Evolutionary conservation across 2,113 vertebrate species (phyloP).

Genomic region (Crotalus tigris): DNA sequence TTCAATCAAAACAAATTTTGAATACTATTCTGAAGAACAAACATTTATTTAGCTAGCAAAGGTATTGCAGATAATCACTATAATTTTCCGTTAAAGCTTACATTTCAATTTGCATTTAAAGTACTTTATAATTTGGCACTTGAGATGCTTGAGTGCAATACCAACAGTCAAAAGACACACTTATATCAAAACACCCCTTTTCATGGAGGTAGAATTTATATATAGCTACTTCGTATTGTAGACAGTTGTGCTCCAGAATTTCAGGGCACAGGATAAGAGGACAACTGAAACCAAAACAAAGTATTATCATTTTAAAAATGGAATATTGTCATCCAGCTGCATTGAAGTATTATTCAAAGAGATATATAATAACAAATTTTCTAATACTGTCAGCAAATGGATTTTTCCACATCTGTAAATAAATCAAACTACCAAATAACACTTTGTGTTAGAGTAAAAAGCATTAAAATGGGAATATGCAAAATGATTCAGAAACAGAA

Average conservation of each 20-base stretch:
- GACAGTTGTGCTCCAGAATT: conserved; percentile 3
- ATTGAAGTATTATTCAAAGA: neutral
- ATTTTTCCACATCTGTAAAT: neutral
- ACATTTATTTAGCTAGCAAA: conserved; percentile 47
- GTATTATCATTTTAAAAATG: conserved; percentile 12
- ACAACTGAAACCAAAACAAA: conserved; percentile 15
- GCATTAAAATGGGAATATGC: neutral
- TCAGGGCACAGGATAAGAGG: neutral
- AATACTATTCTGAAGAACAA: conserved; percentile 30
- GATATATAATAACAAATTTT: neutral
- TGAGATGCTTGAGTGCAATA: conserved; percentile 44
- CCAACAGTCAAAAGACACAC: conserved; percentile 33
- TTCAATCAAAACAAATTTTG: neutral
- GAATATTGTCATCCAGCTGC: neutral
- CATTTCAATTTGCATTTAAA: conserved; percentile 60
- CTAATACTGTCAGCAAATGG: neutral
- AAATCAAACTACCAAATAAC: neutral
- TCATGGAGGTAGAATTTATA: conserved; percentile 18
- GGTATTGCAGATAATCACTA: conserved; percentile 48
- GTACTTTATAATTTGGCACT: conserved; percentile 54
- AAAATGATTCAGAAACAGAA: neutral
- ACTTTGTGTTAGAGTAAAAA: neutral
- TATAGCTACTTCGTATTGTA: conserved; percentile 9
- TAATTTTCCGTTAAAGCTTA: conserved; percentile 48
- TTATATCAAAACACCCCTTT: conserved; percentile 31